phyloP scores from a whole-genome alignment of 2,888 invertebrate genomes.

The Scrobipalpa costella region DNA sequence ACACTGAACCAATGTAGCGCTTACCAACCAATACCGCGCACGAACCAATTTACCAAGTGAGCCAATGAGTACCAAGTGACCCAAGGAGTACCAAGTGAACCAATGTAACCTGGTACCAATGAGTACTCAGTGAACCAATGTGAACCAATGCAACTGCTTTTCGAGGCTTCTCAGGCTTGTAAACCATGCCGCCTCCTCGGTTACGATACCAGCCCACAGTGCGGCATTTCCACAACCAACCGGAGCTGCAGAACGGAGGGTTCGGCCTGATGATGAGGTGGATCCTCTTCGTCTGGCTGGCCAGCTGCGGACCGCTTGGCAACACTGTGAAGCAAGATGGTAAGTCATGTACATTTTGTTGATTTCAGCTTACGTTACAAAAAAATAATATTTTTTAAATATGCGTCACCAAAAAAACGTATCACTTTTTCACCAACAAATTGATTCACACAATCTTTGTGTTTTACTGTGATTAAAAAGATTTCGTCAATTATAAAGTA shows the following conservation, averaged over 20 bases:
- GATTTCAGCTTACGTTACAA: too few species aligned
- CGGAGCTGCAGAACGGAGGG: conserved; percentile 65
- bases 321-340: conserved; percentile 76
- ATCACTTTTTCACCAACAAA: too few species aligned
- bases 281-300: conserved; percentile 71
- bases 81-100: conserved; percentile 6
- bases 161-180: neutral
- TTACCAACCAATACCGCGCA: conserved; percentile 6
- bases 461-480: too few species aligned
- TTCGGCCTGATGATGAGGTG: conserved; percentile 70
- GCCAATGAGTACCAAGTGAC: neutral
- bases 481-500: too few species aligned
- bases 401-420: too few species aligned
- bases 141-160: conserved; percentile 28
- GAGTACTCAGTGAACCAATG: too few species aligned
- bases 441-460: too few species aligned
- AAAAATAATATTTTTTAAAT: too few species aligned
- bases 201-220: conserved; percentile 61
- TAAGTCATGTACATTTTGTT: conserved; percentile 44
- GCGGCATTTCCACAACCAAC: conserved; percentile 75
- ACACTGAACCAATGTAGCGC: conserved; percentile 12
- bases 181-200: conserved; percentile 58
- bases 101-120: conserved; percentile 20
- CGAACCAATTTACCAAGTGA: conserved; percentile 42
- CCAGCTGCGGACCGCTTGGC: conserved; percentile 69